phyloP scores from a whole-genome alignment of 2,113 vertebrate species.

The Hydrochoerus hydrochaeris region DNA sequence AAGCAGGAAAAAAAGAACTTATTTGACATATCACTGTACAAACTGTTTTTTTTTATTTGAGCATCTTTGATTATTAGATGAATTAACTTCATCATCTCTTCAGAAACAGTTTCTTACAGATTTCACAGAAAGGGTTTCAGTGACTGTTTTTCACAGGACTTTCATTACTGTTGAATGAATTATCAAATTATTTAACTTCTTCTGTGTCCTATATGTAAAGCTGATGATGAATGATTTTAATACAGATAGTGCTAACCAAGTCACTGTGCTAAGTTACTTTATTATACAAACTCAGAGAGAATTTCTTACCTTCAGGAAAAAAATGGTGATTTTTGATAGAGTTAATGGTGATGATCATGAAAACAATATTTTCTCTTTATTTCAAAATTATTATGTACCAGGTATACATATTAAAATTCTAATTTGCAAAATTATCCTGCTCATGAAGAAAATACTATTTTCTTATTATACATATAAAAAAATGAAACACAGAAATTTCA shows the following conservation, averaged over 20 bases:
- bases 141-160: not conserved
- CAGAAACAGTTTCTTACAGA: not conserved
- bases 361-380: too few species aligned
- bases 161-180: not conserved
- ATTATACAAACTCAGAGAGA: too few species aligned
- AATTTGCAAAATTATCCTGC: too few species aligned
- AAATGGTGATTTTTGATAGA: too few species aligned
- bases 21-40: not conserved
- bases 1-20: not conserved
- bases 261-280: too few species aligned
- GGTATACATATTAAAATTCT: too few species aligned
- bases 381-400: too few species aligned
- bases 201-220: not conserved
- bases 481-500: too few species aligned
- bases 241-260: not conserved
- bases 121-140: not conserved
- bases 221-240: not conserved
- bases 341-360: too few species aligned
- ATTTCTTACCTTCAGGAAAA: too few species aligned
- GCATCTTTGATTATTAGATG: not conserved
- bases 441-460: too few species aligned
- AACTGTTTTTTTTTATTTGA: not conserved
- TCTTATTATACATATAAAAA: too few species aligned
- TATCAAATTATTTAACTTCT: not conserved
- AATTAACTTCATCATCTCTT: not conserved